Base-by-base conservation (phyloP, 2,113 vertebrate species). In the Sakesphorus luctuosus region DNA sequence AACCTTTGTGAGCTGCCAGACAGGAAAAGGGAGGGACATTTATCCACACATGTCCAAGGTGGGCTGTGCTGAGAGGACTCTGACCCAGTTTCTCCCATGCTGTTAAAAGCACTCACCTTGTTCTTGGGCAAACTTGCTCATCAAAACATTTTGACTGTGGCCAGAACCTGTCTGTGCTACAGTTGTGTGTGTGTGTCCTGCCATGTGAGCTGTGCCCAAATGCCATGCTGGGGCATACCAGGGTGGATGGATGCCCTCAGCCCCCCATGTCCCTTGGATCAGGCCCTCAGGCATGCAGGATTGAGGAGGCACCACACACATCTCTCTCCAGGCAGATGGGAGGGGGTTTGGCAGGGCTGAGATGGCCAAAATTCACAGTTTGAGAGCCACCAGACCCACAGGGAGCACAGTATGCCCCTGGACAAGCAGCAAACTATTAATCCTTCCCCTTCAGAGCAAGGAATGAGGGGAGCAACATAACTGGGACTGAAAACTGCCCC, bases 381-480 rank as follows among this genome's bases (percentile, higher is more conserved):
- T 33, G 3, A 24, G 74, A 56, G 16, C 3, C 36, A 20, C 18
- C 12, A 2, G 6, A 7, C 14, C 36, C 47, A 33, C 38, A 20
- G 12, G 44, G 68, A 69, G 44, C 26, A 26, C 59, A n/a, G 3
- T 6, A 53, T 63, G 25, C 35, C 55, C 21, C 62, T 82, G 72
- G 47, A 25, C 1, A 0, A 63, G 43, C 19, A 75, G 43, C 36
- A 75, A 24, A 18, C 24, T 19, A 9, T 35, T 56, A 17, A 47
- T 17, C 43, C 23, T 62, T 31, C 56, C 17, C 35, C 40, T n/a
- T 26, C 17, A 12, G 19, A 44, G 53, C 23, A 31, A n/a, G 28
- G 38, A 44, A 10, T 0, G 0, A 33, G 52, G 12, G 33, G 11
- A 84, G 9, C 31, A 8, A 3, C 13, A 4, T 29, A 31, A n/a